Evolutionary conservation across 2,797 vertebrate species (phyloP).

Genomic region (Ptychadena robeensis): DNA sequence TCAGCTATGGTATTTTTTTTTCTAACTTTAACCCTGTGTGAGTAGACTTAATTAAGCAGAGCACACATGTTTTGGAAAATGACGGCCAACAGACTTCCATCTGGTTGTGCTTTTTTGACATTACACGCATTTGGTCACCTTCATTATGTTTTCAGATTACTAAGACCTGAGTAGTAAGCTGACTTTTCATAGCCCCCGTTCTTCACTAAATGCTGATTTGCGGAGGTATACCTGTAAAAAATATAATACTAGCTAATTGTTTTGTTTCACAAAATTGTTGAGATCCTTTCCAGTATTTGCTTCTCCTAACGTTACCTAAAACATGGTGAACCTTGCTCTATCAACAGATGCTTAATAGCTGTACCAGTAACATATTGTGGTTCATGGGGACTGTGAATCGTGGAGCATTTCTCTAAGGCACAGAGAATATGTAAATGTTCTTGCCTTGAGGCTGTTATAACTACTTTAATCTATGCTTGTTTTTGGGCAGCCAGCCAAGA

Average conservation of each 20-base stretch:
- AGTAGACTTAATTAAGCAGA: too few species aligned
- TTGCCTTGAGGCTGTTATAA: neutral
- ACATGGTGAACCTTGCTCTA: neutral
- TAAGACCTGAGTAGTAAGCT: too few species aligned
- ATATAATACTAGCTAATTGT: neutral
- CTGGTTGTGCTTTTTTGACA: too few species aligned
- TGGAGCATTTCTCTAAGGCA: conserved; percentile 4
- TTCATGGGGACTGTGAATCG: conserved; percentile 9
- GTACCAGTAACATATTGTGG: conserved; percentile 8
- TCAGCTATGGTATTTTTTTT: too few species aligned
- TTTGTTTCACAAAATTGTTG: neutral
- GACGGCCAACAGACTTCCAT: too few species aligned
- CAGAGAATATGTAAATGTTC: neutral
- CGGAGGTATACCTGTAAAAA: neutral
- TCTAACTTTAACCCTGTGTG: too few species aligned
- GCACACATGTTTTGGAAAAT: too few species aligned
- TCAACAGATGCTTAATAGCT: conserved; percentile 6
- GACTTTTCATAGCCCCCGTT: neutral
- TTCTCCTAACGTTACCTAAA: neutral
- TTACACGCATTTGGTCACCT: too few species aligned
- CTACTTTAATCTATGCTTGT: conserved; percentile 3
- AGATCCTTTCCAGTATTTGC: neutral
- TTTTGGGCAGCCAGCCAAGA: conserved; percentile 2
- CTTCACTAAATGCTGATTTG: neutral
- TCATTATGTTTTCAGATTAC: too few species aligned